Evolutionary conservation across 2,797 vertebrate species (phyloP).

Genomic region (Gila robusta): DNA sequence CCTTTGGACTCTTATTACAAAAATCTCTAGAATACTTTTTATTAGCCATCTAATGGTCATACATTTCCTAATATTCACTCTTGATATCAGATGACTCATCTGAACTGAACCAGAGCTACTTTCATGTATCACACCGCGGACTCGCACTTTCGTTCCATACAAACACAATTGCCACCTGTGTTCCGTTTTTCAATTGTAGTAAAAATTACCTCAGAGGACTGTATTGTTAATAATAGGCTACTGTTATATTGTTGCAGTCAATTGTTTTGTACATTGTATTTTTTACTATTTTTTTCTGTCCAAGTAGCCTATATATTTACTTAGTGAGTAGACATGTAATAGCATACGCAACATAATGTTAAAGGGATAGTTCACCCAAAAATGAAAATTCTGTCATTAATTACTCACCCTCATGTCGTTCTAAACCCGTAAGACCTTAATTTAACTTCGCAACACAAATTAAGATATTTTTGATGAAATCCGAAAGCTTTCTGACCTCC

Average conservation of each 20-base stretch:
- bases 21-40: neutral
- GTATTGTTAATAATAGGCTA: too few species aligned
- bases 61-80: neutral
- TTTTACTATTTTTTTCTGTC: neutral
- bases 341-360: too few species aligned
- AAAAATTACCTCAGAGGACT: neutral
- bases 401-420: too few species aligned
- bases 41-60: neutral
- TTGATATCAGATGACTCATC: neutral
- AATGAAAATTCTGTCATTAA: too few species aligned
- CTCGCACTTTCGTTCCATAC: neutral
- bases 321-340: neutral
- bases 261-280: neutral
- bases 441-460: too few species aligned
- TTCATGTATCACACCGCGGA: neutral
- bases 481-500: too few species aligned
- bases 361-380: too few species aligned
- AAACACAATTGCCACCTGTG: neutral
- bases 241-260: neutral
- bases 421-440: too few species aligned
- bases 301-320: neutral
- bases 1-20: neutral
- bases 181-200: neutral
- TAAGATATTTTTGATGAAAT: too few species aligned
- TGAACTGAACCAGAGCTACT: neutral